A percentile compares a stretch with the other conserved stretches of the same genome.
Conservation (phyloP, 1,140 invertebrate genomes). For the Liolophura sinensis region DNA sequence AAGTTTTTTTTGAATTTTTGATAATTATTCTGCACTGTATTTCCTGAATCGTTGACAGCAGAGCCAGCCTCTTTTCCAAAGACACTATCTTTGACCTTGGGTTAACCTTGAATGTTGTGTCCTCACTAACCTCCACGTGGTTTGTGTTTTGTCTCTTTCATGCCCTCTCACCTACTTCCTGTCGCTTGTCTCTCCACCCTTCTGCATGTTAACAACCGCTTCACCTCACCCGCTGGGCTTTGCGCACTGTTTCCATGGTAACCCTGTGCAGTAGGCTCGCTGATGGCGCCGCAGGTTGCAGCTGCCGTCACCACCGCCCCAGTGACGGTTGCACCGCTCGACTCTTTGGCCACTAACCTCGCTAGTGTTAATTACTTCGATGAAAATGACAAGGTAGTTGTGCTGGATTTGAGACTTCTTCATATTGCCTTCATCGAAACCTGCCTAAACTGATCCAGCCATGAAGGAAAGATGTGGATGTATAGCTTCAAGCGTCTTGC, state of each 20-base stretch:
- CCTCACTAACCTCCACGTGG: no score
- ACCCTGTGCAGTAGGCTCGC: constrained; percentile 35
- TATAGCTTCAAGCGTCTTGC: no score
- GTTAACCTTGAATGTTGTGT: no score
- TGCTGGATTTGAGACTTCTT: constrained; percentile 12
- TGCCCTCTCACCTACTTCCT: constrained; percentile 13
- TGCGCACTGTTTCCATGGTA: constrained; percentile 62
- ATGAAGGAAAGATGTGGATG: no score
- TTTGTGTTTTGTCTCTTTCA: constrained; percentile 11
- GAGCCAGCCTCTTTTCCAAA: no score
- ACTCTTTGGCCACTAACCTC: constrained; percentile 79
- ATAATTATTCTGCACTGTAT: no score
- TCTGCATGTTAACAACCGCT: constrained; percentile 66
- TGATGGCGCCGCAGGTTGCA: constrained; percentile 35
- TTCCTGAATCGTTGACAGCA: no score
- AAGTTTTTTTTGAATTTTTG: no score
- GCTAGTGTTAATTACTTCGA: constrained; percentile 93
- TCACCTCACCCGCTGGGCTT: constrained; percentile 78
- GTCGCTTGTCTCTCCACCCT: constrained; percentile 18
- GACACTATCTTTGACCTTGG: no score
- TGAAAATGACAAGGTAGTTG: constrained; percentile 88
- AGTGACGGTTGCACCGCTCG: constrained; percentile 52
- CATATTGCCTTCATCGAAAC: no score
- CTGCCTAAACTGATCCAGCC: no score
- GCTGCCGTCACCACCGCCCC: constrained; percentile 32